Evolutionary conservation across 2,797 vertebrate genomes (phyloP).

Genomic region (Aphelocoma californica): DNA sequence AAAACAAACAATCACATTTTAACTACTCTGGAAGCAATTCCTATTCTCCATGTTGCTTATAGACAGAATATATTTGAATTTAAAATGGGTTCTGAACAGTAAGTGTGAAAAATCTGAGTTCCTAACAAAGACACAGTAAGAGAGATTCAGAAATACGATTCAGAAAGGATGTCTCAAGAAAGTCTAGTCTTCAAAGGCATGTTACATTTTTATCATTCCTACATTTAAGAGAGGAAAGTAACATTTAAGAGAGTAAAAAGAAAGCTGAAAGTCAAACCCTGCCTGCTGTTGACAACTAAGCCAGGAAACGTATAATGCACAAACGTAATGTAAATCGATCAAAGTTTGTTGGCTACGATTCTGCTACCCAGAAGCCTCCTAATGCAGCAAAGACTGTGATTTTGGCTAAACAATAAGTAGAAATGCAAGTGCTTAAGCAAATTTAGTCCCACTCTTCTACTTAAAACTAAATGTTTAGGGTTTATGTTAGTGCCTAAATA

Average conservation of each 20-base stretch:
- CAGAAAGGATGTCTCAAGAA: background rate
- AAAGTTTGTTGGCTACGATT: background rate
- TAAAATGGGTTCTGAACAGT: background rate
- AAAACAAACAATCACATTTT: background rate
- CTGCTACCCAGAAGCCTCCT: background rate
- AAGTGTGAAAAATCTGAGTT: background rate
- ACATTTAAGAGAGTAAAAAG: background rate
- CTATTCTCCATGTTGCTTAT: background rate
- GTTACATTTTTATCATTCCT: background rate
- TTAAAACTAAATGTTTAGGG: background rate
- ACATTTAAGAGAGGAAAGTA: background rate
- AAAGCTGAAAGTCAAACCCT: constrained; percentile 16
- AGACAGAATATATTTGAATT: background rate
- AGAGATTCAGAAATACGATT: background rate
- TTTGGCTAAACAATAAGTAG: background rate
- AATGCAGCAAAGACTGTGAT: background rate
- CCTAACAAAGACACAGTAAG: background rate
- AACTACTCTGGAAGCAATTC: background rate
- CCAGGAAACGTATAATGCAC: background rate
- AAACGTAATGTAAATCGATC: background rate
- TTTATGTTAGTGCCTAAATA: background rate
- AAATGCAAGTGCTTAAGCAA: background rate
- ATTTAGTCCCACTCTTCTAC: background rate
- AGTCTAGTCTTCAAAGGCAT: constrained; percentile 8
- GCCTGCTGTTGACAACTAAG: background rate